Conservation (phyloP, 64 coral and sea anemone genomes). For the Stichodactyla mertensii region DNA sequence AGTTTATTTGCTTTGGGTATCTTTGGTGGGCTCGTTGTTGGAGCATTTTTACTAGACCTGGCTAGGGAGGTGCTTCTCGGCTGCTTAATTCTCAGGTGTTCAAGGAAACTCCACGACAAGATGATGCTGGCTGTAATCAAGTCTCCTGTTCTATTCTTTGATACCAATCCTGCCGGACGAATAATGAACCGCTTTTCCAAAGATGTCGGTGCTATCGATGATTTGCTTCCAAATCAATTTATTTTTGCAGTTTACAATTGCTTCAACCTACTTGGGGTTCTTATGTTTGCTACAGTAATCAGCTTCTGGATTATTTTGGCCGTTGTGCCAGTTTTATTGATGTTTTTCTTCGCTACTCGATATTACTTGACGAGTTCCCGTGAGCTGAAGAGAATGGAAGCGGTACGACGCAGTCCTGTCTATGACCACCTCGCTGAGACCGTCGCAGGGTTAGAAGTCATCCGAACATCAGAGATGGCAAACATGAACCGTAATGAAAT, state of each 20-base stretch:
- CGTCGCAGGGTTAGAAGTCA: conserved; percentile 31
- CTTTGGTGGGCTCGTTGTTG: no score
- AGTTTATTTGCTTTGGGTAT: no score
- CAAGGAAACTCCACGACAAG: conserved; percentile 14
- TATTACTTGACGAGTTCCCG: conserved; percentile 36
- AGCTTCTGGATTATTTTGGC: not conserved
- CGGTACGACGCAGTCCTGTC: conserved; percentile 46
- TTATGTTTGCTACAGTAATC: not conserved
- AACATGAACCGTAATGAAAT: not conserved
- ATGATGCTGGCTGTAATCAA: conserved; percentile 38
- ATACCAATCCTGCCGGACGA: conserved; percentile 56
- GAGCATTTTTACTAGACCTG: not conserved
- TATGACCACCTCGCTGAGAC: conserved; percentile 35
- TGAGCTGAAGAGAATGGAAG: conserved; percentile 48
- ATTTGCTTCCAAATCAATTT: not conserved
- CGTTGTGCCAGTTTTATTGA: not conserved
- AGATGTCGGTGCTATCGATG: conserved; percentile 46
- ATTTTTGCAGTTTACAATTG: not conserved
- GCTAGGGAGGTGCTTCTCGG: no score
- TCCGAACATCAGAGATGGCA: conserved; percentile 31
- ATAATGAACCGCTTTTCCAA: conserved; percentile 68
- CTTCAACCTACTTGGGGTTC: not conserved
- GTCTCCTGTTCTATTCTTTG: conserved; percentile 45
- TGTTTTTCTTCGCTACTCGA: not conserved
- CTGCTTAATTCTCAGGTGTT: no score